A percentile compares a stretch with the other conserved stretches of the same genome.
Conservation (phyloP, 2,888 invertebrate species). For the Automeris io region DNA sequence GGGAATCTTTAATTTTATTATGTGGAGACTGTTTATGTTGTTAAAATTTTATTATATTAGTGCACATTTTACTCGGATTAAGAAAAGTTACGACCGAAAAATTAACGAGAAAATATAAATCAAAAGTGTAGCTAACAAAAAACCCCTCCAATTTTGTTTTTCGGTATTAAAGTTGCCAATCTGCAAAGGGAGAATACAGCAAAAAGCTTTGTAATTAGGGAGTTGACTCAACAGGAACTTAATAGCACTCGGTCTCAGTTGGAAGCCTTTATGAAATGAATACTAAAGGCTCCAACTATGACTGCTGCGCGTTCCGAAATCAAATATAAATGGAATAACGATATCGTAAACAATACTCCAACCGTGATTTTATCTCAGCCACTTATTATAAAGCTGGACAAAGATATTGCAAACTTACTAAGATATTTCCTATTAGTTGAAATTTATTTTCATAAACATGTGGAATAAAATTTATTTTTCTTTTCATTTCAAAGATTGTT, state of each 20-base stretch:
- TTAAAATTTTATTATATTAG: not conserved
- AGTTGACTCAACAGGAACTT: slow-evolving; percentile 35
- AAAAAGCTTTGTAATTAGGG: slow-evolving; percentile 40
- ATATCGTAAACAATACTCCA: not conserved
- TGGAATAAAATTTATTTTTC: too few relatives aligned
- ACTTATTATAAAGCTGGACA: too few relatives aligned
- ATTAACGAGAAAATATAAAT: not conserved
- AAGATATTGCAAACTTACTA: too few relatives aligned
- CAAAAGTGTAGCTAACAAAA: slow-evolving; percentile 2
- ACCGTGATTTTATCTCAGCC: not conserved
- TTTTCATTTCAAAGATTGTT: too few relatives aligned
- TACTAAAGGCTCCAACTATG: slow-evolving; percentile 21
- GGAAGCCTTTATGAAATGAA: slow-evolving; percentile 24
- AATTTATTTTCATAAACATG: too few relatives aligned
- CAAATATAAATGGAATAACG: slow-evolving; percentile 15
- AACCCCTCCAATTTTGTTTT: slow-evolving; percentile 19
- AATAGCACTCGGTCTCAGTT: slow-evolving; percentile 33
- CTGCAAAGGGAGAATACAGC: slow-evolving; percentile 26
- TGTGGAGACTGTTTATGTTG: too few relatives aligned
- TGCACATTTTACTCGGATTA: not conserved
- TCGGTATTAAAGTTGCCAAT: slow-evolving; percentile 30
- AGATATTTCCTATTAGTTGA: too few relatives aligned
- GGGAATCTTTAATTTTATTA: too few relatives aligned
- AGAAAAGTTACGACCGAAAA: not conserved
- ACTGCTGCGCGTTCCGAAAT: slow-evolving; percentile 13